Evolutionary conservation across 2,888 invertebrate genomes (phyloP).

Genomic region (Aphidius colemani): DNA sequence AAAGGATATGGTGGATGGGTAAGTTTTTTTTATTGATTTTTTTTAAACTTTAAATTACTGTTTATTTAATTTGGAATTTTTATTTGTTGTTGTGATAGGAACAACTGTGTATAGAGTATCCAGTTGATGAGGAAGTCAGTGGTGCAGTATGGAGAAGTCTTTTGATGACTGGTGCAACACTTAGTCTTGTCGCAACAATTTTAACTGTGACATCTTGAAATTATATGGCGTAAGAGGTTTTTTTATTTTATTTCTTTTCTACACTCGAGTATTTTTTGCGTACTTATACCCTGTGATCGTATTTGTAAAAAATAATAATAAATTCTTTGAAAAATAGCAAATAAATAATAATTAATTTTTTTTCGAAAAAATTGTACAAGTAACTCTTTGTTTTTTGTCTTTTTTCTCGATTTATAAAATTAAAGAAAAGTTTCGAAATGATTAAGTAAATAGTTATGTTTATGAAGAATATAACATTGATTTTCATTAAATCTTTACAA

Average conservation of each 20-base stretch:
- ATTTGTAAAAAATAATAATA: slow-evolving; percentile 22
- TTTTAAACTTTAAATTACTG: slow-evolving; percentile 8
- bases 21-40: slow-evolving; percentile 33
- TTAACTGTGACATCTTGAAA: slow-evolving; percentile 56
- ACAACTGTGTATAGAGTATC: slow-evolving; percentile 57
- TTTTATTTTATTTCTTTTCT: slow-evolving; percentile 16
- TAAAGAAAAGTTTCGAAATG: too few species aligned
- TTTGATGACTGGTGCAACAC: slow-evolving; percentile 56
- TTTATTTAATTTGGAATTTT: slow-evolving; percentile 1
- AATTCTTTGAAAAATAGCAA: slow-evolving; percentile 4
- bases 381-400: too few species aligned
- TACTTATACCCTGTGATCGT: slow-evolving; percentile 54
- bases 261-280: slow-evolving; percentile 35
- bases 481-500: slow-evolving; percentile 29
- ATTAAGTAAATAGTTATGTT: neutral
- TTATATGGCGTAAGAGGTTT: slow-evolving; percentile 24
- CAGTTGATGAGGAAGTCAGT: slow-evolving; percentile 56
- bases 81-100: slow-evolving; percentile 42
- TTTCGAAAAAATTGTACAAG: slow-evolving; percentile 1
- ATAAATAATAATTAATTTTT: slow-evolving; percentile 20
- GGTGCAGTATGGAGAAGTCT: slow-evolving; percentile 57
- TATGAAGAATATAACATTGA: slow-evolving; percentile 2
- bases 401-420: too few species aligned
- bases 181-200: slow-evolving; percentile 56
- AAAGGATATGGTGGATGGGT: slow-evolving; percentile 62